phyloP scores from a whole-genome alignment of 2,797 vertebrate species.

The Hemibagrus guttatus region DNA sequence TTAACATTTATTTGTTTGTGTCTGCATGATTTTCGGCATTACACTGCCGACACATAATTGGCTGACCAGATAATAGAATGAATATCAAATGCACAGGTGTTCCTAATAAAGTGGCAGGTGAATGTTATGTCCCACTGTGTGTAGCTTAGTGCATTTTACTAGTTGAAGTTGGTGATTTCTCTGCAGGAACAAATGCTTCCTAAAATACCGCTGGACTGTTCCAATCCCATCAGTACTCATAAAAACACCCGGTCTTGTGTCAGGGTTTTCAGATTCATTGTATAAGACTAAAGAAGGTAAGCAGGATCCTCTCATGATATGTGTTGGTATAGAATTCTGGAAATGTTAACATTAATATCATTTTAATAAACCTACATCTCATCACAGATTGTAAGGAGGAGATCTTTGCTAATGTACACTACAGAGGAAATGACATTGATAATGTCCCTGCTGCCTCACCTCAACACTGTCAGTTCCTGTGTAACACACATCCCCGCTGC shows the following conservation, averaged over 20 bases:
- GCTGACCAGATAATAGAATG: no score
- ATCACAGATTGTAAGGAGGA: constrained; percentile 19
- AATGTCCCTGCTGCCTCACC: constrained; percentile 48
- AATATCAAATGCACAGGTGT: no score
- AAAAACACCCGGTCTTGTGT: constrained; percentile 33
- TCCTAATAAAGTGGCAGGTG: no score
- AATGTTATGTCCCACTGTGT: not conserved
- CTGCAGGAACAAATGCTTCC: constrained; percentile 67
- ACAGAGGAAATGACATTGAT: constrained; percentile 39
- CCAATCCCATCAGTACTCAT: constrained; percentile 45
- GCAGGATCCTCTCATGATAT: not conserved
- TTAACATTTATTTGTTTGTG: no score
- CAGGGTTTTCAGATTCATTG: constrained; percentile 63
- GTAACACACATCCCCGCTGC: constrained; percentile 63
- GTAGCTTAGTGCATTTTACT: not conserved
- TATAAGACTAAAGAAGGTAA: not conserved
- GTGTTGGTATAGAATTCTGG: not conserved
- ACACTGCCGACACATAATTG: no score
- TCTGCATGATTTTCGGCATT: no score
- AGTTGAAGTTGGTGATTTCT: constrained; percentile 7
- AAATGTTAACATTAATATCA: not conserved
- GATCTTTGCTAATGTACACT: constrained; percentile 52
- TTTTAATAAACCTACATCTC: not conserved
- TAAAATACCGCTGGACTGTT: constrained; percentile 66
- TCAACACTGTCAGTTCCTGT: constrained; percentile 65